Evolutionary conservation across 2,113 vertebrate genomes (phyloP), one percentile per base, ranked within the genome.

Genomic region (Sylvietta virens): DNA sequence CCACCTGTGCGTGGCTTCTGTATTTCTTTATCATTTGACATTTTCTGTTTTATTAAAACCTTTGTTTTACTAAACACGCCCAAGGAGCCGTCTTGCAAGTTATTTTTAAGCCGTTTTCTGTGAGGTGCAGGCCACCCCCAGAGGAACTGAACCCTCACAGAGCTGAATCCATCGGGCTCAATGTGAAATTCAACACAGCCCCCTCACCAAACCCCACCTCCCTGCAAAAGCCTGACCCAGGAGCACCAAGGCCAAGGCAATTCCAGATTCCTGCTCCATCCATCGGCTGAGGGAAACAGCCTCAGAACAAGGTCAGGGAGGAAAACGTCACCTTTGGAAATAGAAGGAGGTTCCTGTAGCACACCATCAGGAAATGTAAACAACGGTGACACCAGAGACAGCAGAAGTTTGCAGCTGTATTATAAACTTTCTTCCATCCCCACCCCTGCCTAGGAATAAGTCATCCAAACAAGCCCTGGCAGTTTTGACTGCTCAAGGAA

Each of bases 401-500:
- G 91, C 86, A 90, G 15, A 87, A 87, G 81, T 96, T 92, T 94
- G 88, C 88, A 96, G 96, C 92, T 96, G 92, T 77, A 74, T 72
- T 95, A 62, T 94, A 94, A 96, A 96, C 88, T 48, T 45, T 77
- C 81, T 40, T 96, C 94, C 86, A 81, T 26, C 79, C 73, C 66
- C 65, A n/a, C n/a, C 83, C 47, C 44, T 39, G 74, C 79, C 76
- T 76, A 70, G 74, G 86, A 94, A 84, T 91, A 95, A 96, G 92
- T 94, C 81, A 89, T 94, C 94, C 86, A 92, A 93, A 94, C 92
- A 95, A 96, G 91, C 54, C 78, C 81, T 94, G 94, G 92, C 88
- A 81, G 71, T 86, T 95, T 58, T 92, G 92, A 86, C 88, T 79
- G 69, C 79, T 92, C 62, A 23, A 87, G 91, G 65, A 92, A 90